Percentiles rank a stretch among this genome's conserved stretches.
Conservation (phyloP, 2,888 invertebrate species). For the Acronicta alni region DNA sequence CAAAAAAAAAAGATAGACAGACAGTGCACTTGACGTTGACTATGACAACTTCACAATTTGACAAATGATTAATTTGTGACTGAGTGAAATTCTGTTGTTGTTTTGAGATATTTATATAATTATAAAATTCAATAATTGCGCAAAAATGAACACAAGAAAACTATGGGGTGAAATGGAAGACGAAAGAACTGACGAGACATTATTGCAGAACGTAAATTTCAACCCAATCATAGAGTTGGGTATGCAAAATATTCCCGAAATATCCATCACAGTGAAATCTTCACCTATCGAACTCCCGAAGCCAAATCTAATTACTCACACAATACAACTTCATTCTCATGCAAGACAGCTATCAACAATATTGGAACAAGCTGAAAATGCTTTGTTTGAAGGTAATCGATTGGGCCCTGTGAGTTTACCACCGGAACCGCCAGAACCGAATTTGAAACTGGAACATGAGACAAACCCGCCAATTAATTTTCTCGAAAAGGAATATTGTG, state of each 20-base stretch:
- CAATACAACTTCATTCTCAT: constrained; percentile 81
- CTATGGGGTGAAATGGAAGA: constrained; percentile 84
- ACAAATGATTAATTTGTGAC: too few relatives aligned
- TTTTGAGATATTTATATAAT: not conserved
- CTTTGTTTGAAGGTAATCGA: constrained; percentile 74
- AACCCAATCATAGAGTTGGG: constrained; percentile 86
- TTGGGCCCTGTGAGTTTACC: constrained; percentile 77
- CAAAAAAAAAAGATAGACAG: too few relatives aligned
- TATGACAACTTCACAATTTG: too few relatives aligned
- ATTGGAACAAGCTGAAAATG: constrained; percentile 77
- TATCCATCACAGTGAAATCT: constrained; percentile 83
- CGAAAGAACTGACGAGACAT: constrained; percentile 72
- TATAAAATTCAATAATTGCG: not conserved
- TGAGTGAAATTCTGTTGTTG: not conserved
- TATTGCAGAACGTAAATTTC: constrained; percentile 83
- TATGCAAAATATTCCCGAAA: constrained; percentile 86
- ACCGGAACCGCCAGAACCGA: constrained; percentile 74
- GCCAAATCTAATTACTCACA: constrained; percentile 83
- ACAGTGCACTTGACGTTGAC: too few relatives aligned
- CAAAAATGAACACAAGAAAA: constrained; percentile 70
- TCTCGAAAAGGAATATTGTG: constrained; percentile 80
- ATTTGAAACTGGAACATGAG: constrained; percentile 74
- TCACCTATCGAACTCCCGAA: constrained; percentile 83
- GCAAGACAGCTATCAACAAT: constrained; percentile 76
- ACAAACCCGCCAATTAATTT: constrained; percentile 78